Percentiles rank a stretch among this genome's conserved stretches.
Conservation (phyloP, 2,113 vertebrate genomes). For the Rostratula benghalensis region DNA sequence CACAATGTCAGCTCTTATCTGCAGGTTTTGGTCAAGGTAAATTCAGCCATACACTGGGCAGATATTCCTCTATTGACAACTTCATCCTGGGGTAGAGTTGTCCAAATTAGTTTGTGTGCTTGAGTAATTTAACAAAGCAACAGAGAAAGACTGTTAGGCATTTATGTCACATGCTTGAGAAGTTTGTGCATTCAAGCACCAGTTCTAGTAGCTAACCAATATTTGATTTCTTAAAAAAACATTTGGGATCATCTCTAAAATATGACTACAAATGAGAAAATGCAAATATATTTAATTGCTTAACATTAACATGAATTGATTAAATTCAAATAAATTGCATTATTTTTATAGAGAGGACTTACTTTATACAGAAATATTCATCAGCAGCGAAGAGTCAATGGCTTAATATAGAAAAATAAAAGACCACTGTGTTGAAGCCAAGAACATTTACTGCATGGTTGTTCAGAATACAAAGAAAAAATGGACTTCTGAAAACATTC, state of each 20-base stretch:
- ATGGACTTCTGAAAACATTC: neutral
- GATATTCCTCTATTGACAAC: neutral
- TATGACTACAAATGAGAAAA: neutral
- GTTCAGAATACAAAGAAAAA: neutral
- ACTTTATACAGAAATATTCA: neutral
- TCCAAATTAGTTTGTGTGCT: neutral
- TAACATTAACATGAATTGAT: neutral
- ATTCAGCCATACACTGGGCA: neutral
- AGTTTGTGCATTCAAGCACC: neutral
- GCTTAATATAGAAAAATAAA: neutral
- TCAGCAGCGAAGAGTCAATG: neutral
- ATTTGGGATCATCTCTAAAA: neutral
- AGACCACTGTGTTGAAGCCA: neutral
- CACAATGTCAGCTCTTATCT: fast-evolving
- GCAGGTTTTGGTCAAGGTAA: neutral
- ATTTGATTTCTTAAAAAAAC: neutral
- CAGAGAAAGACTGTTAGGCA: neutral
- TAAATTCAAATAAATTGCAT: neutral
- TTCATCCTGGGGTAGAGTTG: neutral
- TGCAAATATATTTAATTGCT: neutral
- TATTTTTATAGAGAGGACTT: neutral
- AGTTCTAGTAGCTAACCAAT: neutral
- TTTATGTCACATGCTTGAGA: neutral
- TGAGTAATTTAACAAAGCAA: neutral
- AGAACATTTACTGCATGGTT: neutral